Percentiles rank a stretch among this genome's conserved stretches.
These are phyloP conservation scores for Macrosiphum euphorbiae DNA, from an alignment of 2,888 invertebrate genomes.

Conservation along the genomic window DNA sequence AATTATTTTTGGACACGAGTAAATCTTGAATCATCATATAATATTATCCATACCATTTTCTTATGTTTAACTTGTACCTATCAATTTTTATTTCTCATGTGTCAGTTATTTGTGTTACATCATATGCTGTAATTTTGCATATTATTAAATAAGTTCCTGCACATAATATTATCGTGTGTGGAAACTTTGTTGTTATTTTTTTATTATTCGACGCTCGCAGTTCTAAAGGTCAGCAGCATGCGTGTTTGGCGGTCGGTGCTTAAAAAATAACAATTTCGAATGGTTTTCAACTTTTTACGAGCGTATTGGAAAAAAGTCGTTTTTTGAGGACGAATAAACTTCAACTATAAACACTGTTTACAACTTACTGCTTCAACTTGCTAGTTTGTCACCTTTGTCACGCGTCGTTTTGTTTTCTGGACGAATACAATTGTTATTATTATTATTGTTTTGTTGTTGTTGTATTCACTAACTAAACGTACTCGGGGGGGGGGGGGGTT, in stretches of 20 bases:
- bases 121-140: neutral
- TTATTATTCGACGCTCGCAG: neutral
- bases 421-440: neutral
- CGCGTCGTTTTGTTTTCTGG: neutral
- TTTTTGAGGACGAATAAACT: neutral
- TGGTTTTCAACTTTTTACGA: slow-evolving; percentile 16
- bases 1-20: too few species aligned
- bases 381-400: neutral
- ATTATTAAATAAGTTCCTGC: neutral
- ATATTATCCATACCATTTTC: too few species aligned
- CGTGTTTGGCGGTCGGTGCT: neutral
- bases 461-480: neutral
- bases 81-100: too few species aligned
- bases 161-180: neutral
- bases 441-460: neutral
- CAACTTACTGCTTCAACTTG: neutral
- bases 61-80: too few species aligned
- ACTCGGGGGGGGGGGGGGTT: too few species aligned
- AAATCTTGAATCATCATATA: too few species aligned
- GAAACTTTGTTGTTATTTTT: neutral
- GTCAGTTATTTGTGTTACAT: too few species aligned
- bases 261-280: neutral
- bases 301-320: neutral
- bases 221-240: neutral
- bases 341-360: neutral